phyloP scores from a whole-genome alignment of 2,797 vertebrate species.

The Sciurus carolinensis region DNA sequence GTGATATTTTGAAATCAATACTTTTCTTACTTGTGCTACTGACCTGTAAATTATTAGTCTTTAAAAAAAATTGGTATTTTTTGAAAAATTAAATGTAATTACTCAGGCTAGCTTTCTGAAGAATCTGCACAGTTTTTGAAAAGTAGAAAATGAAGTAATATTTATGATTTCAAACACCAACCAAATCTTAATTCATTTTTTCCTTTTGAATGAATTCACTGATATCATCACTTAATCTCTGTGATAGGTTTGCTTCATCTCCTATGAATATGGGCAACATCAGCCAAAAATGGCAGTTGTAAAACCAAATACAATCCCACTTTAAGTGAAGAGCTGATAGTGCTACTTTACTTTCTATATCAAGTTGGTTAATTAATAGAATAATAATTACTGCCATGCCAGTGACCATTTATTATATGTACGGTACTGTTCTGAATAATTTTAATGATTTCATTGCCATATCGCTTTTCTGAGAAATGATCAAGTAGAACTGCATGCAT shows the following conservation, averaged over 20 bases:
- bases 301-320: background rate
- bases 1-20: background rate
- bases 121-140: background rate
- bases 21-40: background rate
- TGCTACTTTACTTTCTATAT: background rate
- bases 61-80: background rate
- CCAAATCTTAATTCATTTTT: background rate
- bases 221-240: background rate
- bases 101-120: background rate
- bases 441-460: background rate
- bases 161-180: slow-evolving; percentile 6
- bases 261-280: background rate
- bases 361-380: slow-evolving; percentile 32
- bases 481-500: background rate
- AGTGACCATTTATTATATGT: slow-evolving; percentile 5
- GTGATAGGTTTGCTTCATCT: background rate
- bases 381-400: background rate
- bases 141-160: background rate
- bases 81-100: background rate
- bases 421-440: slow-evolving; percentile 39
- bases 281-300: background rate
- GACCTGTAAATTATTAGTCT: background rate
- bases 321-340: background rate
- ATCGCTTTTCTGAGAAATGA: background rate
- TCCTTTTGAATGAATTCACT: background rate